Percentiles rank a stretch among this genome's conserved stretches.
phyloP scores from a whole-genome alignment of 2,888 invertebrate species.

The Perizoma affinitatum region DNA sequence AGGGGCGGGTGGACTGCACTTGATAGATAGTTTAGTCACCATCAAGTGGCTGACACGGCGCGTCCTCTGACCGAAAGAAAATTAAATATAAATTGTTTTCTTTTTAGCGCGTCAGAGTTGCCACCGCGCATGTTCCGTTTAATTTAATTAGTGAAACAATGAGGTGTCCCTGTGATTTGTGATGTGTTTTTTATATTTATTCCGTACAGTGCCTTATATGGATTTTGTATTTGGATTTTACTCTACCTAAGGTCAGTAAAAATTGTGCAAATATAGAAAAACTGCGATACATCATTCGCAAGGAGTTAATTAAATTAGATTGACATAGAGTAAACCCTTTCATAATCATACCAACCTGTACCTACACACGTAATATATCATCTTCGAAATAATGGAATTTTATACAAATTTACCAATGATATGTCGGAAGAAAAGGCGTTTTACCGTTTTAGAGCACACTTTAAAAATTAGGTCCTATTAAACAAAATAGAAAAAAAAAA shows the following conservation, averaged over 20 bases:
- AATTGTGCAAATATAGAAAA: no score
- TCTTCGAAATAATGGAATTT: no score
- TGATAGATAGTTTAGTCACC: constrained; percentile 78
- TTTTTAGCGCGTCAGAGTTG: constrained; percentile 54
- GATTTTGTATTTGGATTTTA: constrained; percentile 54
- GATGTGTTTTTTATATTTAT: constrained; percentile 59
- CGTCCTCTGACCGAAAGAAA: constrained; percentile 49
- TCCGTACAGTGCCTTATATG: constrained; percentile 40
- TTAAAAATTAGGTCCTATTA: no score
- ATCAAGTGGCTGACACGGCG: constrained; percentile 66
- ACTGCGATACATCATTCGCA: no score
- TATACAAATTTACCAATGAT: no score
- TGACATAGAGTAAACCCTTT: background rate
- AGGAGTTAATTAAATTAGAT: constrained; percentile 22
- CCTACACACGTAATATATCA: no score
- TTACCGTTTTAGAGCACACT: no score
- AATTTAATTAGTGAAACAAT: constrained; percentile 78
- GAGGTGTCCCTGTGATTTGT: constrained; percentile 71
- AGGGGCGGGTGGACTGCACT: constrained; percentile 75
- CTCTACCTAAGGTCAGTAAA: constrained; percentile 51
- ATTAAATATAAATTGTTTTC: constrained; percentile 38
- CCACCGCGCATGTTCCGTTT: constrained; percentile 71
- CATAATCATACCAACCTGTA: no score
- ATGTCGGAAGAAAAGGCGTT: no score
- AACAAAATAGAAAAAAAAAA: no score